Evolutionary conservation across 2,888 invertebrate genomes (phyloP), one percentile per base, ranked within the genome.

Genomic region (Cryptosula pallasiana): DNA sequence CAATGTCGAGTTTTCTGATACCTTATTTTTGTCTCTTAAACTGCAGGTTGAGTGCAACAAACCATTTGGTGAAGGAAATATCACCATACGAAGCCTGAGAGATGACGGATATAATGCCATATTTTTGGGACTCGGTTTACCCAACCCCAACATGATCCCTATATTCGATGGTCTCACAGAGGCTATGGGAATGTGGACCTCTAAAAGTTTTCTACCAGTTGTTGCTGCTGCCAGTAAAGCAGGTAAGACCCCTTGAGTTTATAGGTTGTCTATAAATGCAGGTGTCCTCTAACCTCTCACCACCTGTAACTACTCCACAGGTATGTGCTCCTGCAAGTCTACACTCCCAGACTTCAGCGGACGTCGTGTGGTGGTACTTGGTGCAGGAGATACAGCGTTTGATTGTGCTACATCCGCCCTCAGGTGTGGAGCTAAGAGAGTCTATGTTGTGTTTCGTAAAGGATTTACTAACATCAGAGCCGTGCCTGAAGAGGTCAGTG

Each of bases 381-480:
- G 98, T 0, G 95, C 97, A 0, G 98, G 99, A 0, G 99, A 99
- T 84, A 99, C 99, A 0, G 99, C 99, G 0, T 98, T 99, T 83
- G 99, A 99, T 86, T 99, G 99, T 84, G 99, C 99, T 0, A 99
- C 98, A 0, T 96, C 97, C 0, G 95, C 96, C 0, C 86, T 98
- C 25, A 88, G 97, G 0, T 99, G 99, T 82, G 99, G 98, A 0
- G 98, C 98, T 0, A 88, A 87, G 35, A 89, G 92, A 71, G 97
- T 99, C 0, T 96, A 90, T 80, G 92, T 98, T 0, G 92, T 94
- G 16, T 99, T 99, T 84, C 88, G 98, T 29, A 94, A 93, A 84
- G 98, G 98, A 0, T 93, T 95, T 79, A 91, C 91, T 23, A 93
- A 96, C 79, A 93, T 99, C 74, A 88, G 97, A 72, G 98, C 98